Conservation (phyloP, 2,113 vertebrate genomes). For the Pseudopodoces humilis region DNA sequence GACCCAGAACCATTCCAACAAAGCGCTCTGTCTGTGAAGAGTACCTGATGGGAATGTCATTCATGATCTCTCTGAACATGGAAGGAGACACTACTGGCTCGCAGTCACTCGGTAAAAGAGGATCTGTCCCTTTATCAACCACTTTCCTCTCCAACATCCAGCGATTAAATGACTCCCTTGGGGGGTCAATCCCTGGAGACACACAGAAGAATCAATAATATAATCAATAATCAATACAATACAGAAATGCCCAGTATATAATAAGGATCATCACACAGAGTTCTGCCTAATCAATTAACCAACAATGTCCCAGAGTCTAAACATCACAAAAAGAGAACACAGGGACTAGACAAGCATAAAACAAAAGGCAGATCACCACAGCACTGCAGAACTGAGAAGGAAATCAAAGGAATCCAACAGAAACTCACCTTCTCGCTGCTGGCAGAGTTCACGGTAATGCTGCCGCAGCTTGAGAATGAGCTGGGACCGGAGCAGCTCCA, state of each 20-base stretch:
- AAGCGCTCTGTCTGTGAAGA: not conserved
- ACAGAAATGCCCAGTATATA: not conserved
- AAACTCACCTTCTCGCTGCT: slow-evolving; percentile 85
- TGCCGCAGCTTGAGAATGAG: slow-evolving; percentile 93
- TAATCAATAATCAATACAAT: too few species aligned
- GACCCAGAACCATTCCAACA: not conserved
- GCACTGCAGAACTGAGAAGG: not conserved
- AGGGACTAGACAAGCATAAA: not conserved
- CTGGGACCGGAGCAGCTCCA: slow-evolving; percentile 92
- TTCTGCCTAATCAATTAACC: not conserved
- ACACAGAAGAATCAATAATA: not conserved
- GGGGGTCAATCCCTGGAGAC: slow-evolving; percentile 90
- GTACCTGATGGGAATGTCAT: slow-evolving; percentile 98
- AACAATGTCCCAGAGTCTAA: not conserved
- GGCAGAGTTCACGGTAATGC: slow-evolving; percentile 95
- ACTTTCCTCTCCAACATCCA: slow-evolving; percentile 97
- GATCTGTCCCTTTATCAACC: slow-evolving; percentile 91
- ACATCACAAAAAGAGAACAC: not conserved
- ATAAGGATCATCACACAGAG: not conserved
- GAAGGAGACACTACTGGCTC: slow-evolving; percentile 93
- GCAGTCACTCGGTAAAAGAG: slow-evolving; percentile 92
- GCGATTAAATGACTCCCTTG: slow-evolving; percentile 95
- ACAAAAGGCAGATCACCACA: not conserved
- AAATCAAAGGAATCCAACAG: not conserved
- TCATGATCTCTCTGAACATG: slow-evolving; percentile 99